Base-by-base conservation (phyloP, 2,113 vertebrate genomes). In the Callipepla squamata region DNA sequence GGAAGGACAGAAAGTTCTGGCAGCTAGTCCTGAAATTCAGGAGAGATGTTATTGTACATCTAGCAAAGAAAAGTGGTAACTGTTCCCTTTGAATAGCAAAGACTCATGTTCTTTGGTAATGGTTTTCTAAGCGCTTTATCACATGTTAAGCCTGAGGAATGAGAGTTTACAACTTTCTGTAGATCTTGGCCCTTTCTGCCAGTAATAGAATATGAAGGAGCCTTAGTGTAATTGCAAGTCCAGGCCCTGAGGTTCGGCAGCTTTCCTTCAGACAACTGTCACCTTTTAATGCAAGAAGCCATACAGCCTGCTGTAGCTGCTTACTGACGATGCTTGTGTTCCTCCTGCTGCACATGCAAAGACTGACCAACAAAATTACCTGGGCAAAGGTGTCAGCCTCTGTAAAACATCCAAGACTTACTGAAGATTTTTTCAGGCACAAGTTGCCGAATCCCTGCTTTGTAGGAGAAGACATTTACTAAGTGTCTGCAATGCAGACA, bases 381-480 rank as follows among this genome's bases (percentile, higher is more conserved):
- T 79, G 4, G 95, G 78, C 89, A 85, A 70, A 53, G 85, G 87
- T 76, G 80, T 90, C 80, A 79, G 76, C 81, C 77, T 93, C 90
- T 57, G 59, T 91, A 95, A 94, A 79, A 44, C 57, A 78, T 34
- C 86, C 91, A 77, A 25, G 17, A 44, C 89, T 89, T 96, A 90
- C 59, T 89, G 92, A 96, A 96, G 45, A 50, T 89, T 86, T 89
- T 94, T 58, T 86, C 89, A 80, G 75, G 59, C 22, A 65, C 81
- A 67, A 69, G 50, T 82, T 92, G 88, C 85, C 93, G 90, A 76
- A 86, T 85, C 17, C 36, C 32, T 85, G 15, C 93, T 87, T 50
- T 77, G 76, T 90, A 69, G 42, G 69, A 92, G 32, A 55, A 38
- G 40, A 42, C 57, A 61, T 58, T 30, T 20, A 25, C 57, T 67